Conservation (phyloP, 1,140 invertebrate species). For the Drosophila kepulauana region DNA sequence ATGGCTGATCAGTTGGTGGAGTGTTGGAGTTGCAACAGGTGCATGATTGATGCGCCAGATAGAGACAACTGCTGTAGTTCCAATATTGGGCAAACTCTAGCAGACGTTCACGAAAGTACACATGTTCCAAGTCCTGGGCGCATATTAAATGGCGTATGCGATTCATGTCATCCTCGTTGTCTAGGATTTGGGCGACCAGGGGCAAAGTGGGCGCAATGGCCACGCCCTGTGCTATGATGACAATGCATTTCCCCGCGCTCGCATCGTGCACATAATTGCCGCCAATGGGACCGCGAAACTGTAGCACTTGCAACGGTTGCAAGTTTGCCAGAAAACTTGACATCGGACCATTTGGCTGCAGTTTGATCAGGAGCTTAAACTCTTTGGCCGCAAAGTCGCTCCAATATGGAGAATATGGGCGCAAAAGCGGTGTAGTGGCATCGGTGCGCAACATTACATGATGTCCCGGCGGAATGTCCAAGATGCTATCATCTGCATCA, state of each 20-base stretch:
- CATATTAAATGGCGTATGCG: conserved; percentile 69
- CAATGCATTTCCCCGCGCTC: conserved; percentile 38
- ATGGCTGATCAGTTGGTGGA: conserved; percentile 2
- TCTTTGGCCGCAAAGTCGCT: conserved; percentile 57
- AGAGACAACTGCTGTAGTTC: conserved; percentile 72
- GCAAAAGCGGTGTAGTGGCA: conserved; percentile 27
- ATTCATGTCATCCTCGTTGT: conserved; percentile 79
- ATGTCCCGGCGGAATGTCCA: conserved; percentile 74
- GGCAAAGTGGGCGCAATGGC: conserved; percentile 76
- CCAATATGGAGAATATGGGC: conserved; percentile 81
- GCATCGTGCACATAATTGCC: conserved; percentile 60
- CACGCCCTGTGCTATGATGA: conserved; percentile 74
- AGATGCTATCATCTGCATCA: conserved; percentile 46
- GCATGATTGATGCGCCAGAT: conserved; percentile 59
- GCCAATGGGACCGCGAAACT: conserved; percentile 79
- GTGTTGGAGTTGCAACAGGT: conserved; percentile 5
- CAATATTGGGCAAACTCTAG: conserved; percentile 69
- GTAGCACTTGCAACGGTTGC: conserved; percentile 48
- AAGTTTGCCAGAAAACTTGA: conserved; percentile 51
- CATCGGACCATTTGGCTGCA: conserved; percentile 66
- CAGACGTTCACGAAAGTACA: conserved; percentile 69
- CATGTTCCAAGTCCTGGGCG: conserved; percentile 61
- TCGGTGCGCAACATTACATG: conserved; percentile 74
- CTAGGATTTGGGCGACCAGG: conserved; percentile 63
- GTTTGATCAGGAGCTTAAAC: conserved; percentile 78